These are phyloP conservation scores for Turritopsis dohrnii DNA, from an alignment of 30 jellyfish, hydroid and myxozoan species.

Conservation along the genomic window DNA sequence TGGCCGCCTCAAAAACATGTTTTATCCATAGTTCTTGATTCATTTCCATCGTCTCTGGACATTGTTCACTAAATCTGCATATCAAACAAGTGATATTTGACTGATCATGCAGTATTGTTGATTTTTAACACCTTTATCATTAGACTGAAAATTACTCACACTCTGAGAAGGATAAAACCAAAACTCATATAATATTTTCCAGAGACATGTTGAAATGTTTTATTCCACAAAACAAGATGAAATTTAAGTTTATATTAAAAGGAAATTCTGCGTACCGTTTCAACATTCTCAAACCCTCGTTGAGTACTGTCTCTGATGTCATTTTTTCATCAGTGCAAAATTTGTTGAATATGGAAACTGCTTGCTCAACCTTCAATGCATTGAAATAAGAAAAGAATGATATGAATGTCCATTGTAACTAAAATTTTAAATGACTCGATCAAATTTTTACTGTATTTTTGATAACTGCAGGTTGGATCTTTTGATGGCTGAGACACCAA, in stretches of 20 bases:
- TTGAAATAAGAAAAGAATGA: no score
- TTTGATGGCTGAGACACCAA: constrained; percentile 65
- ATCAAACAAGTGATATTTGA: not conserved
- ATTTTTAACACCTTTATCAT: no score
- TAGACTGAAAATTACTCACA: no score
- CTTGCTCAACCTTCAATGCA: constrained; percentile 8
- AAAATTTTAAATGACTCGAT: not conserved
- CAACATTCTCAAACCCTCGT: constrained; percentile 8
- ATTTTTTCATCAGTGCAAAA: constrained; percentile 1
- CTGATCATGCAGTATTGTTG: not conserved
- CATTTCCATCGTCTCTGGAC: constrained; percentile 45
- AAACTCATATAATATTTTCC: no score
- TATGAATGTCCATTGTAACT: not conserved
- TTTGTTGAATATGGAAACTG: not conserved
- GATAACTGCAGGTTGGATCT: constrained; percentile 31
- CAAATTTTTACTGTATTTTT: constrained; percentile 29
- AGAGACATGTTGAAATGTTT: no score
- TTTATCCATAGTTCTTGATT: constrained; percentile 23
- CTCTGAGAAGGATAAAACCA: no score
- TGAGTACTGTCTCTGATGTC: not conserved
- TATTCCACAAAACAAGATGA: no score
- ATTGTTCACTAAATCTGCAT: constrained; percentile 54
- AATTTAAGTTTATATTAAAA: no score
- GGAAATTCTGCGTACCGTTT: constrained; percentile 5
- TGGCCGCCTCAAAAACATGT: not conserved